These are phyloP conservation scores for Alethe castanea DNA, from an alignment of 2,113 vertebrate species.

Conservation along the genomic window DNA sequence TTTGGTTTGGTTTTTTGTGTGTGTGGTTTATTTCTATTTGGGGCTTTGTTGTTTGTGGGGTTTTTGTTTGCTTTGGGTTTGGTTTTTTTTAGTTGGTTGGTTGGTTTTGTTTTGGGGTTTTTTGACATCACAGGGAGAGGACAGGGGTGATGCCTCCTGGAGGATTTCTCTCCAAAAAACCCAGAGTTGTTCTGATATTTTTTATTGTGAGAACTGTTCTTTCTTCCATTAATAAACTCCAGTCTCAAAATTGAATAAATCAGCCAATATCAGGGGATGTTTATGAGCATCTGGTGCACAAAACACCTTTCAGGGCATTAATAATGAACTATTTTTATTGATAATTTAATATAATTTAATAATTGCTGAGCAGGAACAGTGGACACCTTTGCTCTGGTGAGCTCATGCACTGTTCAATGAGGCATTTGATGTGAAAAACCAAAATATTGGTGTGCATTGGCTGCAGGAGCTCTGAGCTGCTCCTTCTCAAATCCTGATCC, in stretches of 20 bases:
- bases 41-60: neutral
- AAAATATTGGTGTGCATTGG: neutral
- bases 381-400: neutral
- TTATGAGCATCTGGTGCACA: neutral
- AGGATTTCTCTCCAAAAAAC: neutral
- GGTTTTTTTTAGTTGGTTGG: rapidly evolving
- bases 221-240: neutral
- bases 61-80: neutral
- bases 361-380: neutral
- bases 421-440: neutral
- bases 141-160: neutral
- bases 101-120: neutral
- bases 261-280: neutral
- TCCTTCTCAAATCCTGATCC: neutral
- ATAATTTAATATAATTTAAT: neutral
- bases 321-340: neutral
- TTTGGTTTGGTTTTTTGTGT: neutral
- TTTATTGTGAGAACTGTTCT: neutral
- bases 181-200: neutral
- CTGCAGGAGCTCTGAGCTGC: neutral
- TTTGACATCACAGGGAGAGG: neutral
- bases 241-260: neutral
- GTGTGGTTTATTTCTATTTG: neutral
- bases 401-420: neutral
- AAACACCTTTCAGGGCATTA: neutral